phyloP scores from a whole-genome alignment of 1,140 invertebrate species.

The Drusus annulatus region DNA sequence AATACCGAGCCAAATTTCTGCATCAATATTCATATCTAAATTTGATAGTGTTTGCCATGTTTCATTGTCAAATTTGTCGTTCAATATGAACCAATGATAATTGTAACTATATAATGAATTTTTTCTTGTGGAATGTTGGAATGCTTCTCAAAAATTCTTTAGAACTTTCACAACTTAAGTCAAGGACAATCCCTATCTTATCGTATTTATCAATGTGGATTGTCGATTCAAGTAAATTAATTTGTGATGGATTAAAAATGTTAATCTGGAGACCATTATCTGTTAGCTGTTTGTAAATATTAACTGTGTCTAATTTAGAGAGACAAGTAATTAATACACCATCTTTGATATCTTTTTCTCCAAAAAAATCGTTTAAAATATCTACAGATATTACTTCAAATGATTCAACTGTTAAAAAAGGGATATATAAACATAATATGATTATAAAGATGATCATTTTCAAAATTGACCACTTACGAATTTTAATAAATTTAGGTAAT shows the following conservation, averaged over 20 bases:
- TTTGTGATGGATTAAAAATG: conserved; percentile 3
- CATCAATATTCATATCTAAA: conserved; percentile 54
- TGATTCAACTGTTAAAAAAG: not conserved
- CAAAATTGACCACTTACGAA: not conserved
- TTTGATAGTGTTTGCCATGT: conserved; percentile 10
- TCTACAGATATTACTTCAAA: not conserved
- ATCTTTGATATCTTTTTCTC: conserved; percentile 26
- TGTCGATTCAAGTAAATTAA: not conserved
- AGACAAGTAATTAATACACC: conserved; percentile 32
- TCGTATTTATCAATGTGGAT: conserved; percentile 9
- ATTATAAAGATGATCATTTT: not conserved
- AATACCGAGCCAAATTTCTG: conserved; percentile 45
- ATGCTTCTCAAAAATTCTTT: conserved; percentile 32
- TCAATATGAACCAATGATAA: conserved; percentile 48
- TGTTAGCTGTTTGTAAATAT: conserved; percentile 11
- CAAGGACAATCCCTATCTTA: conserved; percentile 42
- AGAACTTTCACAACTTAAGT: conserved; percentile 46
- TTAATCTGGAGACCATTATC: conserved; percentile 6
- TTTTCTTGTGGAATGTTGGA: conserved; percentile 24
- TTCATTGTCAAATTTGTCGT: conserved; percentile 8
- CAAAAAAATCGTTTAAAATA: conserved; percentile 36
- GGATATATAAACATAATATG: not conserved
- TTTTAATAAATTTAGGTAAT: too few species aligned
- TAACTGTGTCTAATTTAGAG: not conserved
- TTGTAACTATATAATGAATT: conserved; percentile 43